A percentile compares a stretch with the other conserved stretches of the same genome.
Evolutionary conservation across 2,797 vertebrate species (phyloP).

Genomic region (Sebastiscus albofasciatus): DNA sequence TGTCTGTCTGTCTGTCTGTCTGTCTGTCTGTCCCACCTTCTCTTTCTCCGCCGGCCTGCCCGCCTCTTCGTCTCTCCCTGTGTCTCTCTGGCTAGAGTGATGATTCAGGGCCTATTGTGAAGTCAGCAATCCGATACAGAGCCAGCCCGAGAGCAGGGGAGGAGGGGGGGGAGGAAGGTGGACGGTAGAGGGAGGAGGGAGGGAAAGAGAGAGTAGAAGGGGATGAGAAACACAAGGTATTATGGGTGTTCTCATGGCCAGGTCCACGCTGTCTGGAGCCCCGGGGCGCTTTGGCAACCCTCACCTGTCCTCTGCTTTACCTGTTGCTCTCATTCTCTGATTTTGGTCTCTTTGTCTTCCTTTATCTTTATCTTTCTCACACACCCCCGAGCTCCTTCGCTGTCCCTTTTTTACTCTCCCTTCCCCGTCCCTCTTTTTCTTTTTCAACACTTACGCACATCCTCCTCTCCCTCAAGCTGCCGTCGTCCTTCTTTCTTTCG

Average conservation of each 20-base stretch:
- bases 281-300: conserved; percentile 59
- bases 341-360: conserved; percentile 39
- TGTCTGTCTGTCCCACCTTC: conserved; percentile 41
- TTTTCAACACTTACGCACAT: conserved; percentile 27
- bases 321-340: conserved; percentile 63
- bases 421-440: neutral
- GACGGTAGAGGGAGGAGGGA: neutral
- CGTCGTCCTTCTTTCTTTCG: neutral
- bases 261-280: conserved; percentile 64
- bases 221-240: conserved; percentile 59
- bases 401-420: conserved; percentile 14
- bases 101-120: conserved; percentile 81
- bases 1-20: conserved; percentile 15
- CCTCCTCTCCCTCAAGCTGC: conserved; percentile 13
- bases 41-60: conserved; percentile 41
- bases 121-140: conserved; percentile 78
- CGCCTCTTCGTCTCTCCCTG: conserved; percentile 64
- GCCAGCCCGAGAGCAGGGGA: conserved; percentile 50
- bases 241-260: conserved; percentile 65
- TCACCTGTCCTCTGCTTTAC: conserved; percentile 69
- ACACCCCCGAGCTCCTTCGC: conserved; percentile 12
- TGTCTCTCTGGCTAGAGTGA: conserved; percentile 68
- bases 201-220: neutral
- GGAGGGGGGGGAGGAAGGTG: neutral
- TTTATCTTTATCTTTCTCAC: conserved; percentile 41